Percentiles rank a stretch among this genome's conserved stretches.
phyloP scores from a whole-genome alignment of 2,113 vertebrate genomes.

The Noctilio leporinus region DNA sequence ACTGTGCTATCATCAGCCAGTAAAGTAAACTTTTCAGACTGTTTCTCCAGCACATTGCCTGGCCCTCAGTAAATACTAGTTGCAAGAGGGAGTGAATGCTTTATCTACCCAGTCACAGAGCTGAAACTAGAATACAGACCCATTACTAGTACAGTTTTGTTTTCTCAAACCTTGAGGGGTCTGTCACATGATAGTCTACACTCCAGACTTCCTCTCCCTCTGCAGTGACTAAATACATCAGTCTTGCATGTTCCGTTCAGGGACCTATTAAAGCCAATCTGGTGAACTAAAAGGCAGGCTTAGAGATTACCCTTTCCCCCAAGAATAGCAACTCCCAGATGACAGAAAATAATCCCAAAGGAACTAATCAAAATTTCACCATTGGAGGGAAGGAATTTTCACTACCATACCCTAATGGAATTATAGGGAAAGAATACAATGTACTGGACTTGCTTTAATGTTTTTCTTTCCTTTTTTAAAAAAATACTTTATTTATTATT shows the following conservation, averaged over 20 bases:
- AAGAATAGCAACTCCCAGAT: conserved; percentile 2
- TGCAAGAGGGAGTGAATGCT: not conserved
- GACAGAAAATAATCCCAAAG: not conserved
- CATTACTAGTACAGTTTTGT: not conserved
- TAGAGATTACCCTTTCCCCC: not conserved
- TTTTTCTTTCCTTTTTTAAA: not conserved
- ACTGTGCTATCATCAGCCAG: too few relatives aligned
- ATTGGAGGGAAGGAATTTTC: conserved; percentile 28
- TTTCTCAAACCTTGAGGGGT: not conserved
- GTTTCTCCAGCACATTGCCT: not conserved
- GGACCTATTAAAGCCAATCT: not conserved
- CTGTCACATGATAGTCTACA: not conserved
- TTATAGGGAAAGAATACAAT: not conserved
- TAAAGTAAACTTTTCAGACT: not conserved
- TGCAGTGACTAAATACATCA: not conserved
- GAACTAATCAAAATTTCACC: conserved; percentile 12
- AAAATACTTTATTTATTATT: not conserved
- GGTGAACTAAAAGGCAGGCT: not conserved
- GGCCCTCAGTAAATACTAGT: not conserved
- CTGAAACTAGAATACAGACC: not conserved
- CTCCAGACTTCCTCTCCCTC: not conserved
- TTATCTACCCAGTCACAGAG: not conserved
- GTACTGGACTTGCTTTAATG: not conserved
- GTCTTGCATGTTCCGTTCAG: not conserved
- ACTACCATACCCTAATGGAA: not conserved